These are phyloP conservation scores for Calameuta filiformis DNA, from an alignment of 2,888 invertebrate species.

Conservation along the genomic window DNA sequence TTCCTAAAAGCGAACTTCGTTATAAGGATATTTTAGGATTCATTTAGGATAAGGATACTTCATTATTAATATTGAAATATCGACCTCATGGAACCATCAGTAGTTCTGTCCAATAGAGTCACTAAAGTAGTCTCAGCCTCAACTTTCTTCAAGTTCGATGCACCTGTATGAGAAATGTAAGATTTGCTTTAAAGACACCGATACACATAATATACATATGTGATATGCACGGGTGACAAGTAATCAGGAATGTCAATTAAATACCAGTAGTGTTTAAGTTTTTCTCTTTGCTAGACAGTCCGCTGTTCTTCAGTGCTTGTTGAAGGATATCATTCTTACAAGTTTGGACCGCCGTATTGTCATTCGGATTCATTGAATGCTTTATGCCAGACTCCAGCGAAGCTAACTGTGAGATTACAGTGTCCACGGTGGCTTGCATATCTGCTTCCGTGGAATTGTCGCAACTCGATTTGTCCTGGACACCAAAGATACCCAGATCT, in stretches of 20 bases:
- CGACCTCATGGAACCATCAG: slow-evolving; percentile 51
- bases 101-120: slow-evolving; percentile 50
- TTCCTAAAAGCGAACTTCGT: slow-evolving; percentile 36
- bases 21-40: not conserved
- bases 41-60: no score
- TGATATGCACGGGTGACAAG: not conserved
- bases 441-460: slow-evolving; percentile 47
- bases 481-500: not conserved
- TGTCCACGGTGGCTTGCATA: slow-evolving; percentile 53
- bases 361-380: slow-evolving; percentile 34
- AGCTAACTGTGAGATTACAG: slow-evolving; percentile 51
- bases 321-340: slow-evolving; percentile 66
- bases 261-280: slow-evolving; percentile 10
- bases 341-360: slow-evolving; percentile 3
- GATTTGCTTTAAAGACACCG: not conserved
- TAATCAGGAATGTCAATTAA: not conserved
- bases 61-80: not conserved
- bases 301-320: slow-evolving; percentile 67
- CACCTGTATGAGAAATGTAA: slow-evolving; percentile 8
- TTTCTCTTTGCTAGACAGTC: slow-evolving; percentile 48
- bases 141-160: slow-evolving; percentile 25
- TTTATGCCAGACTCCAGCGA: slow-evolving; percentile 44
- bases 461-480: slow-evolving; percentile 22
- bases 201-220: not conserved
- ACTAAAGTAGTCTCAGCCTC: slow-evolving; percentile 51